Evolutionary conservation across 2,888 invertebrate genomes (phyloP), one percentile per base, ranked within the genome.

Genomic region (Graphium colonna): DNA sequence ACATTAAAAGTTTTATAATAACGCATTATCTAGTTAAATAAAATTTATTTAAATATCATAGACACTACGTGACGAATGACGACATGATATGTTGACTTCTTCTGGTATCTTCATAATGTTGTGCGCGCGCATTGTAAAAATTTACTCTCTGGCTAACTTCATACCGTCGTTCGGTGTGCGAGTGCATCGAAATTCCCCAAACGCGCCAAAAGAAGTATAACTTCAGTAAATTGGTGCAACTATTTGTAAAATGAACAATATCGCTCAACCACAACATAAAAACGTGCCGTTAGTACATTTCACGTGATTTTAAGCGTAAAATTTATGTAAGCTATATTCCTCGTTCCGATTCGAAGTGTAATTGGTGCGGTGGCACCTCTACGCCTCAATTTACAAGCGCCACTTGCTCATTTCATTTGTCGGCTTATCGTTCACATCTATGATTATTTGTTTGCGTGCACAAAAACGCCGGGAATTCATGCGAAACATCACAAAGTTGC

Each of bases 361-460:
- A 40, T 40, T 28, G 40, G 9, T 17, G n/a, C 17, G 41, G 40
- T 46, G 40, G 15, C 38, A 39, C 36, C 43, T 42, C 38, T 12
- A 42, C 33, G 8, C 12, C 8, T 10, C 1, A 21, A 18, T 43
- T 40, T 16, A 48, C 48, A 13, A 39, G 13, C 41, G 9, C 28
- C 15, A 41, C 33, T 41, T 13, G 43, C 17, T 51, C 42, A 26
- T 46, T 52, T 46, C 3, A 42, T 21, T 31, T 41, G 33, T 26
- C 16, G 12, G 16, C 38, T 52, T 52, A 52, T 52, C 52, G 26
- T 43, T 47, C 7, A 38, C 5, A 48, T 48, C 38, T 42, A 13
- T 42, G 47, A 52, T 43, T 52, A 48, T 43, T 52, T 43, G 8
- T 43, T 52, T 43, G 52, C 47, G 52, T 52, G 52, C 18, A 12